Conservation (phyloP, 2,888 invertebrate genomes). For the Aplocera efformata region DNA sequence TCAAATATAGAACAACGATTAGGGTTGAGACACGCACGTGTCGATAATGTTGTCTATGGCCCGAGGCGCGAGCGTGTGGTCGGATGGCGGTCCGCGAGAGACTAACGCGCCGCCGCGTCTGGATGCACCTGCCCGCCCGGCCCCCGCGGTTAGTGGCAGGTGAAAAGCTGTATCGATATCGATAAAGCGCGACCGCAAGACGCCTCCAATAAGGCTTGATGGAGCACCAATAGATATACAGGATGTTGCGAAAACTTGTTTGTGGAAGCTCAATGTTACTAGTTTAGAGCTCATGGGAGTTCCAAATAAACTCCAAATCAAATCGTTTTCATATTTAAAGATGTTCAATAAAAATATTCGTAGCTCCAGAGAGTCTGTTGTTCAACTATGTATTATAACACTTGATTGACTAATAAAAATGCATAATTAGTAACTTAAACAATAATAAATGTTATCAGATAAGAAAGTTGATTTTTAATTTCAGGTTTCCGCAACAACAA, state of each 20-base stretch:
- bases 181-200: slow-evolving; percentile 42
- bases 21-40: slow-evolving; percentile 75
- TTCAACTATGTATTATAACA: no score
- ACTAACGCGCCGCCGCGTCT: slow-evolving; percentile 78
- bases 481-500: no score
- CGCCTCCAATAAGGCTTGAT: slow-evolving; percentile 17
- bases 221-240: slow-evolving; percentile 11
- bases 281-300: no score
- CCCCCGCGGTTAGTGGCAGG: slow-evolving; percentile 63
- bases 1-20: slow-evolving; percentile 59
- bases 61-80: slow-evolving; percentile 59
- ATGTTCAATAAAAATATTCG: no score
- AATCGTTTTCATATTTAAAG: no score
- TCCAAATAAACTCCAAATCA: no score
- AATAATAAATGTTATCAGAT: no score
- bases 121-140: slow-evolving; percentile 70
- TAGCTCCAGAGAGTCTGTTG: no score
- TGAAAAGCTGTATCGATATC: slow-evolving; percentile 64
- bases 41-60: slow-evolving; percentile 40
- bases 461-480: no score
- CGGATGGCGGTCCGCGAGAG: slow-evolving; percentile 63
- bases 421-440: no score
- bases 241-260: no score
- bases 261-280: no score
- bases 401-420: slow-evolving; percentile 6